phyloP scores from a whole-genome alignment of 2,888 invertebrate species.

The Xylophagus ater region DNA sequence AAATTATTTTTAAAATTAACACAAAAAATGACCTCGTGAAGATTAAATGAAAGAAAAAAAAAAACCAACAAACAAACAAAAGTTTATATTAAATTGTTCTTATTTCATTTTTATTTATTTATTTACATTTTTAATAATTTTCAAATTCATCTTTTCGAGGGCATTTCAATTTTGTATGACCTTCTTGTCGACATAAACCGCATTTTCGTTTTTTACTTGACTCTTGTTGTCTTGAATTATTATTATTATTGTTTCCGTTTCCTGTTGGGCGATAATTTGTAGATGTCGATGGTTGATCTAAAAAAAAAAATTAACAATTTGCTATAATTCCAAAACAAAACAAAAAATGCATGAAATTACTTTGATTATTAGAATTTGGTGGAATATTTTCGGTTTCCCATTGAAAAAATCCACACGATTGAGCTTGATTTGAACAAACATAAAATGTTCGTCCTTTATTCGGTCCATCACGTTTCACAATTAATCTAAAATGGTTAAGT shows the following conservation, averaged over 20 bases:
- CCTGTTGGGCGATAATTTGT: too few relatives aligned
- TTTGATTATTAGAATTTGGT: slow-evolving; percentile 4
- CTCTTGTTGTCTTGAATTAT: too few relatives aligned
- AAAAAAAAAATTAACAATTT: too few relatives aligned
- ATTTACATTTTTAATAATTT: background rate
- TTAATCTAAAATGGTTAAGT: slow-evolving; percentile 52
- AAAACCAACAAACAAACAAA: background rate
- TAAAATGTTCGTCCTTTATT: slow-evolving; percentile 81
- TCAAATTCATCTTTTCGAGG: slow-evolving; percentile 32
- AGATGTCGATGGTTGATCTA: slow-evolving; percentile 17
- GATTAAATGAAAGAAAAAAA: background rate
- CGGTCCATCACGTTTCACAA: slow-evolving; percentile 70
- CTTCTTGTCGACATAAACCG: slow-evolving; percentile 62
- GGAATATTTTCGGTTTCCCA: slow-evolving; percentile 54
- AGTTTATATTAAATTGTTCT: background rate
- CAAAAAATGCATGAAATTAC: background rate
- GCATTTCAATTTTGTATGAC: slow-evolving; percentile 49
- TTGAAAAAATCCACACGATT: slow-evolving; percentile 67
- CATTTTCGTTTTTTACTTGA: slow-evolving; percentile 53
- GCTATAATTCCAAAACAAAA: too few relatives aligned
- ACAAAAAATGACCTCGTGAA: too few relatives aligned
- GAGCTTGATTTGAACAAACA: slow-evolving; percentile 53
- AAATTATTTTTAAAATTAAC: too few relatives aligned
- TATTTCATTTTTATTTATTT: background rate
- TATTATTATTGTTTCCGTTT: too few relatives aligned